phyloP scores from a whole-genome alignment of 2,113 vertebrate genomes.

The Aphelocoma coerulescens region DNA sequence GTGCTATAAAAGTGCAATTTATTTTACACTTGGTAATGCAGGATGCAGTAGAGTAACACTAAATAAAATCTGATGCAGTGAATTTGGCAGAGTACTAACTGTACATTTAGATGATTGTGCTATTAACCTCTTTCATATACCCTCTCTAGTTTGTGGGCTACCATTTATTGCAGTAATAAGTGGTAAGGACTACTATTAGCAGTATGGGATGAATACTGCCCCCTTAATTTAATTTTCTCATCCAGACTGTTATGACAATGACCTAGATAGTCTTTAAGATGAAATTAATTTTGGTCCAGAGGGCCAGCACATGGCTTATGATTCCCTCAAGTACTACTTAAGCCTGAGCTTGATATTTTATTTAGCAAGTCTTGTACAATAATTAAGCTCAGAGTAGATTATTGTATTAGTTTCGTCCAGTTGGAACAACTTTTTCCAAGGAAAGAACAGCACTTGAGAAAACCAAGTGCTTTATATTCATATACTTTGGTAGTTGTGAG shows the following conservation, averaged over 20 bases:
- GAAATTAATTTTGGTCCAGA: slow-evolving; percentile 11
- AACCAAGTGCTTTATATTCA: background rate
- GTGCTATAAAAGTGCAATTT: slow-evolving; percentile 35
- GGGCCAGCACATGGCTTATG: background rate
- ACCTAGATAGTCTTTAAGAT: background rate
- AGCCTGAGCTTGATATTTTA: background rate
- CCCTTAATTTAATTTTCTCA: background rate
- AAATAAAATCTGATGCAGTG: slow-evolving; percentile 54
- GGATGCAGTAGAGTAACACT: slow-evolving; percentile 22
- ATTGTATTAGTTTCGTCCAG: background rate
- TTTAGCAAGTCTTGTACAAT: background rate
- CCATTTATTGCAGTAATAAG: slow-evolving; percentile 41
- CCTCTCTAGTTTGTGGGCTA: slow-evolving; percentile 22
- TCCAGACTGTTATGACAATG: background rate
- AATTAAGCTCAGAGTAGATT: background rate
- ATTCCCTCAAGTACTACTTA: background rate
- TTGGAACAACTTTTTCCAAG: background rate
- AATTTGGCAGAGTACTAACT: slow-evolving; percentile 16
- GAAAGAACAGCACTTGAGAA: background rate
- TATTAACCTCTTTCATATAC: slow-evolving; percentile 29
- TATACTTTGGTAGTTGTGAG: background rate
- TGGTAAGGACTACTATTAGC: background rate
- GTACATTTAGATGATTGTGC: background rate
- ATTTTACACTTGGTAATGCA: slow-evolving; percentile 11
- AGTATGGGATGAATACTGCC: background rate